These are phyloP conservation scores for Anisognathus igniventris DNA, from an alignment of 2,797 vertebrate genomes.

Conservation along the genomic window DNA sequence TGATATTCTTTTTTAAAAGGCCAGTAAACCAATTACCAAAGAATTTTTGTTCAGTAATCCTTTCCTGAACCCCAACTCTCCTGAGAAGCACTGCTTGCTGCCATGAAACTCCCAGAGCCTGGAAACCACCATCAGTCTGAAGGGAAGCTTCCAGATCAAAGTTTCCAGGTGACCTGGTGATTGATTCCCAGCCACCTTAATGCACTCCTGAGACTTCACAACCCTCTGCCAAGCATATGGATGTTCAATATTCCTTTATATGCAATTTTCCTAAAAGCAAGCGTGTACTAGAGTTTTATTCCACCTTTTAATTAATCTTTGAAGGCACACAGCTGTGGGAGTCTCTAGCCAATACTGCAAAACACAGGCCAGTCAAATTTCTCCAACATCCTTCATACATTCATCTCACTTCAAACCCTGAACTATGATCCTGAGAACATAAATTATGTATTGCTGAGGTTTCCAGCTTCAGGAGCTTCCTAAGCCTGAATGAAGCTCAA, in stretches of 20 bases:
- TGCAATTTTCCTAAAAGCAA: neutral
- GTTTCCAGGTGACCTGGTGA: neutral
- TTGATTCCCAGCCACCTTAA: neutral
- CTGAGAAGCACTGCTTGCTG: neutral
- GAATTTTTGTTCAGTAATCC: neutral
- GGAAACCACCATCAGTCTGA: neutral
- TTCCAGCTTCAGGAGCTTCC: neutral
- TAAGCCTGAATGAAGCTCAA: neutral
- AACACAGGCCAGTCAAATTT: neutral
- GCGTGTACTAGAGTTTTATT: neutral
- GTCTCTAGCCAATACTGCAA: neutral
- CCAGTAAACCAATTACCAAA: neutral
- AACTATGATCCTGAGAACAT: neutral
- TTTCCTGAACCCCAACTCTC: neutral
- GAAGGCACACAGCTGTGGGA: neutral
- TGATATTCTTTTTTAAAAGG: neutral
- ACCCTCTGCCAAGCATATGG: neutral
- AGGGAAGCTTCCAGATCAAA: neutral
- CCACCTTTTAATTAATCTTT: neutral
- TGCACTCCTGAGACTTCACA: neutral
- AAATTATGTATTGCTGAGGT: neutral
- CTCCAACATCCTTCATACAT: accelerated
- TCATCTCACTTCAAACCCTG: accelerated
- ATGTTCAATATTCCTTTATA: neutral
- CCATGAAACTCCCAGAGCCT: neutral